These are phyloP conservation scores for Sceloporus undulatus DNA, from an alignment of 2,113 vertebrate species.

Conservation along the genomic window DNA sequence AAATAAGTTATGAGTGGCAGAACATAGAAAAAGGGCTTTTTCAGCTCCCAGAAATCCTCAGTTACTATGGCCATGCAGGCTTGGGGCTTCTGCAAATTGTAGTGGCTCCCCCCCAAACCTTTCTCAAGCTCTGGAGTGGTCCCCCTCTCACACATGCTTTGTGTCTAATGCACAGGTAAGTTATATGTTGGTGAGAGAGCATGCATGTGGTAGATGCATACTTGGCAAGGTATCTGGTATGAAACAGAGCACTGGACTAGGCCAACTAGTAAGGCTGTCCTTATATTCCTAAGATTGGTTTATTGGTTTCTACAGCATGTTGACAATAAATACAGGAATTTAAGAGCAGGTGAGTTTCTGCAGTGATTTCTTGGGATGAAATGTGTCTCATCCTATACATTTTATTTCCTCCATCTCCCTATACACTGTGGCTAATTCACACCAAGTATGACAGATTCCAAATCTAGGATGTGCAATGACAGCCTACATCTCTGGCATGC, in stretches of 20 bases:
- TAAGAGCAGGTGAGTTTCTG: slow-evolving; percentile 21
- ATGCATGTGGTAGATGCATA: not conserved
- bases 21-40: no score
- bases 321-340: slow-evolving; percentile 3
- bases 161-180: not conserved
- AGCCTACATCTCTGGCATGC: slow-evolving; percentile 9
- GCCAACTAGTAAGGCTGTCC: not conserved
- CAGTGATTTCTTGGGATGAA: not conserved
- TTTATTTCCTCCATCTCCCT: not conserved
- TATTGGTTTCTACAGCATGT: not conserved
- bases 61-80: no score
- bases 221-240: not conserved
- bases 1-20: not conserved
- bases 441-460: slow-evolving; percentile 52
- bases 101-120: no score
- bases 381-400: not conserved
- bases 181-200: not conserved
- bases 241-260: not conserved
- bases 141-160: not conserved
- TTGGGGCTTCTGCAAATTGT: no score
- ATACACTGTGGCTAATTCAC: not conserved
- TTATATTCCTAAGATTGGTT: not conserved
- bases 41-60: no score
- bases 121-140: no score
- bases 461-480: slow-evolving; percentile 48